phyloP scores from a whole-genome alignment of 2,797 vertebrate species.

The Rhinella marina region DNA sequence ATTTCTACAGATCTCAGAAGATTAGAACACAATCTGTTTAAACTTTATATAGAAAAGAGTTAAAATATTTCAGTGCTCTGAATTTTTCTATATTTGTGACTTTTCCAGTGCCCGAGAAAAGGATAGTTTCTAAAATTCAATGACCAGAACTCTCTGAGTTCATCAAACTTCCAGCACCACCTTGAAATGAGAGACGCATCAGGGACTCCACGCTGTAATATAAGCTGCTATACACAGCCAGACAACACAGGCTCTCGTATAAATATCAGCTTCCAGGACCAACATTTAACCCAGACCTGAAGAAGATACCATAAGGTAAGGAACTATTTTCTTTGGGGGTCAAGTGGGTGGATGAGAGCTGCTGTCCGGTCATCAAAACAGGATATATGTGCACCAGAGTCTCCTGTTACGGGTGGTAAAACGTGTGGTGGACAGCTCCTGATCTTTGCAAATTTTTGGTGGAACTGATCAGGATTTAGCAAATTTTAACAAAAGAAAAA shows the following conservation, averaged over 20 bases:
- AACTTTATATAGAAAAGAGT: neutral
- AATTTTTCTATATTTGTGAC: neutral
- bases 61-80: neutral
- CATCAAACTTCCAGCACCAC: constrained; percentile 16
- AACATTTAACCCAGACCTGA: neutral
- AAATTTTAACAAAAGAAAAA: neutral
- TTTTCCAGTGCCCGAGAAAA: neutral
- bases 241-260: neutral
- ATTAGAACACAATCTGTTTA: neutral
- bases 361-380: neutral
- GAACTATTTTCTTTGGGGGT: neutral
- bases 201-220: constrained; percentile 23
- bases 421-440: neutral
- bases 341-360: neutral
- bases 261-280: neutral
- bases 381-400: neutral
- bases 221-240: neutral
- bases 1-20: neutral
- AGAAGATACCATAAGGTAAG: constrained; percentile 38
- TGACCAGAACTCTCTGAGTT: neutral
- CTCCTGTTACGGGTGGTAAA: no score
- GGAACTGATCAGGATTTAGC: no score
- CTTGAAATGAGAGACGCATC: constrained; percentile 44
- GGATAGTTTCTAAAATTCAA: neutral
- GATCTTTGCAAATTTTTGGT: neutral